Evolutionary conservation across 92 coral and sea anemone species (phyloP).

Genomic region (Chrysogorgia sp.): DNA sequence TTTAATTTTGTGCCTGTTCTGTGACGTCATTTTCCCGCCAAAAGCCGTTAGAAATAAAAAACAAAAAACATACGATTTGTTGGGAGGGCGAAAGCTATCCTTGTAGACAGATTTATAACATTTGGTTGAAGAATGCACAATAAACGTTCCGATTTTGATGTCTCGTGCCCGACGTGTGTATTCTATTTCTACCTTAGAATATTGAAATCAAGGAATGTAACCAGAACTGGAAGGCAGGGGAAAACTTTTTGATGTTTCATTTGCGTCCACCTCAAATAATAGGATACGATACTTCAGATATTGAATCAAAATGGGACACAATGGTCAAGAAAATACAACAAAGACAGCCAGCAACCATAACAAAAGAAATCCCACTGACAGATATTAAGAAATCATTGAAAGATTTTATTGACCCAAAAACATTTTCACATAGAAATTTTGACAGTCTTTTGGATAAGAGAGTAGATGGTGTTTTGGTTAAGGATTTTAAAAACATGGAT

Average conservation of each 20-base stretch:
- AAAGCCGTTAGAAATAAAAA: no score
- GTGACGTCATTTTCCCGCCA: no score
- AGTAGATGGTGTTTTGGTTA: neutral
- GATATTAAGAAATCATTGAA: slow-evolving; percentile 6
- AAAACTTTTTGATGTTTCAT: slow-evolving; percentile 72
- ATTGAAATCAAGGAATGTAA: slow-evolving; percentile 27
- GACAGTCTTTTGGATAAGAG: neutral
- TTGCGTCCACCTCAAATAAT: slow-evolving; percentile 73
- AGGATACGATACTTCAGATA: slow-evolving; percentile 76
- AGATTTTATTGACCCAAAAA: slow-evolving; percentile 33
- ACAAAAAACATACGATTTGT: no score
- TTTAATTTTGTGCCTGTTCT: no score
- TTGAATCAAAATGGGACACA: slow-evolving; percentile 57
- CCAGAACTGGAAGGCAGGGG: slow-evolving; percentile 67
- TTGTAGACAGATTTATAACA: no score
- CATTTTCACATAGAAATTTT: neutral
- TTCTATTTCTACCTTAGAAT: slow-evolving; percentile 43
- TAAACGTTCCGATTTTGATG: no score
- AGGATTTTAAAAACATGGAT: slow-evolving; percentile 17
- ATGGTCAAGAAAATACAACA: slow-evolving; percentile 30
- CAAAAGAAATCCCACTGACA: neutral
- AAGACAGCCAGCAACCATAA: neutral
- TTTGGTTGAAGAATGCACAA: no score
- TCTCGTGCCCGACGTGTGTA: no score
- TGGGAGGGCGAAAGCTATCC: no score